Evolutionary conservation across 2,797 vertebrate species (phyloP), one percentile per base, ranked within the genome.

Genomic region (Sylvia borin): DNA sequence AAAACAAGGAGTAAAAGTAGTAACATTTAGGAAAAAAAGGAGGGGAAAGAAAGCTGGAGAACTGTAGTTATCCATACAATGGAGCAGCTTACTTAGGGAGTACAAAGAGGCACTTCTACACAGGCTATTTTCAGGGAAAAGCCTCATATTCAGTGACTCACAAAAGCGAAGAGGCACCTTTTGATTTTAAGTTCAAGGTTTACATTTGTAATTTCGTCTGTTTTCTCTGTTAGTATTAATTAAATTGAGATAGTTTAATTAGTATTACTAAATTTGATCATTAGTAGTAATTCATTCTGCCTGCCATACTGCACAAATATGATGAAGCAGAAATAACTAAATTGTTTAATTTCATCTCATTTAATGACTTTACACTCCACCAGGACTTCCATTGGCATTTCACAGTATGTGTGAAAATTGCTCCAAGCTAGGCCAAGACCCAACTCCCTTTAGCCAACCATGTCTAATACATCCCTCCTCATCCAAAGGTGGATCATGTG

Each of bases 171-270:
- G 93, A 92, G 78, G 77, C 92, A 96, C 97, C 95, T 97, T 97
- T 96, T 95, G 95, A 93, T 96, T 97, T 97, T 95, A 95, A 97
- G 97, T 97, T 97, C 97, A 97, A 92, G 94, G 96, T 98, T 98
- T 97, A 96, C 96, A 94, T 94, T 95, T 93, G 97, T 91, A 97
- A 97, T 97, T 97, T 96, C 90, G 84, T 95, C 93, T 97, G 90
- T 97, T 98, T 97, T 95, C 96, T 96, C 68, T 96, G 95, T 96
- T 95, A 88, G 36, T 95, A 95, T 97, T 97, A 97, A 97, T 97
- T 97, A 98, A 95, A 96, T 95, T 95, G 96, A 97, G 95, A 96
- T 96, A 88, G 94, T 97, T 97, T 97, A 97, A 97, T 97, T 96
- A 97, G 93, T 95, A 96, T 90, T 97, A 93, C 95, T 96, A 94